Base-by-base conservation (phyloP, 2,888 invertebrate species). In the Apamea monoglypha region DNA sequence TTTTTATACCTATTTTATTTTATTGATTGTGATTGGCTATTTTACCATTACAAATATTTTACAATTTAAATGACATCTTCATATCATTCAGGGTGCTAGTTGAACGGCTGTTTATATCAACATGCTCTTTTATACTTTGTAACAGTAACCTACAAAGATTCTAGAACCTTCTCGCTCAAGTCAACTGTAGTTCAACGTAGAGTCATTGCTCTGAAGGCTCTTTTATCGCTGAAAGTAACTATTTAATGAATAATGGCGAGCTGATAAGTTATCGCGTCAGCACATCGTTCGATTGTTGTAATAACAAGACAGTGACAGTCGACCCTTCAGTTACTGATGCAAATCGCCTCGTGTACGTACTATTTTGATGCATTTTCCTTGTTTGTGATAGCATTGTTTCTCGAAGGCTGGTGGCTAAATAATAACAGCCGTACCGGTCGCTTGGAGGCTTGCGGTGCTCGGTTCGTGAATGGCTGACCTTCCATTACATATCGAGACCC, bases 251-350 rank as follows among this genome's bases (percentile, higher is more conserved):
- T 67, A 74, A 74, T 77, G 85, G 44, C 29, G 66, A 76, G 64
- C 2, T 63, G 83, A 88, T 88, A 88, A 76, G 82, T 47, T 89
- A 89, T 83, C 89, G 61, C 29, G 29, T 12, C 21, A 50, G n/a
- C 70, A 32, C 71, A 85, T 87, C 79, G 78, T 83, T 72, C 69
- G 84, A 86, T 83, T 70, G 63, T 77, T 53, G 63, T 64, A 73
- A 64, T 74, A 82, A 72, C 73, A 86, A 40, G 53, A 81, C 81
- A 71, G 77, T 76, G 67, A 70, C 75, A n/a, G 71, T 63, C 86
- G 80, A 82, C 82, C 70, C 77, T 76, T 72, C 32, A 32, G 47
- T 25, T 32, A 74, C 40, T 86, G 71, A 68, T 67, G 80, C 67
- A 74, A 14, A 84, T 53, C 78, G 82, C 66, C 89, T 79, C 89